Evolutionary conservation across 1,140 invertebrate genomes (phyloP), one percentile per base, ranked within the genome.

Genomic region (Danaus melanippus): DNA sequence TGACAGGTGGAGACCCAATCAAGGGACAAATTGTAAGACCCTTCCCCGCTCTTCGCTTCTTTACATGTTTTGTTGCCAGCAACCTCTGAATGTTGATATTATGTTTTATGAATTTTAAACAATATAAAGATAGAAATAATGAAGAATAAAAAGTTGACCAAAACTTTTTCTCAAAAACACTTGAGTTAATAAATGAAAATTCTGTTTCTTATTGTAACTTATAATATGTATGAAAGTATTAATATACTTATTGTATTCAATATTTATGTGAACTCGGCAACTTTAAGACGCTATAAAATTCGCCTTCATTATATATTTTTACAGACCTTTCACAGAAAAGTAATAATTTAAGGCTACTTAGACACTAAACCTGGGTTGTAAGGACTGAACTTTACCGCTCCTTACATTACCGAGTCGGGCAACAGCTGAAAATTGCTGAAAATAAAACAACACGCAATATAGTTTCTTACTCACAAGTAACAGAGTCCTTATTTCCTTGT

Each of bases 1-100:
- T 70, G 77, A 71, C 79, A 81, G 80, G 80, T 84, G 79, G 57
- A 64, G 64, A 71, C 54, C 74, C 79, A 74, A 84, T 81, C 78
- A 82, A 75, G 68, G 67, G 74, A 71, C 68, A 70, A 74, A 79
- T 69, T 75, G 74, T 74, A 55, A 71, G 69, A 70, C 71, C 72
- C 69, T 79, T 59, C 54, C 42, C 76, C 71, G 70, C 64, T 73
- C 70, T 79, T 83, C 77, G 69, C 67, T 61, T 62, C 62, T 67
- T 58, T 58, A 66, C 66, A 67, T 64, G 56, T 57, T 58, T 42
- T 51, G 44, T 44, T 56, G 50, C 45, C 47, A 43, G 47, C 51
- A 56, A 50, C 46, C 47, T 32, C 32, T 50, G 10, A n/a, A 44
- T 8, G 3, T 44, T 44, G 1, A 44, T 44, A 44, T 12, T n/a